These are phyloP conservation scores for Morpho helenor DNA, from an alignment of 2,888 invertebrate species.

Conservation along the genomic window DNA sequence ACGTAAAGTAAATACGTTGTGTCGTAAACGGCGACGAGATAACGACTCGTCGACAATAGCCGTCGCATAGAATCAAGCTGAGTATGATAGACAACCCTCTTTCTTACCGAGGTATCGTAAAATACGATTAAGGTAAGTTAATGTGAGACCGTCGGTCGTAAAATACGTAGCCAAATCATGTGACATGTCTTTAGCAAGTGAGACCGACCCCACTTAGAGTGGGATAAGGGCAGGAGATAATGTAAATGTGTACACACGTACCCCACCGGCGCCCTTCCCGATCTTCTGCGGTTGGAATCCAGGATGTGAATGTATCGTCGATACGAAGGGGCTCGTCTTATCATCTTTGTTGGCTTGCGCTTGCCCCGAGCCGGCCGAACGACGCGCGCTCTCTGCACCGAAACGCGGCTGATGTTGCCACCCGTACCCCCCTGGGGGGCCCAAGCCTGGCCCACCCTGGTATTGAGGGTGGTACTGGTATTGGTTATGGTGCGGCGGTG, in stretches of 20 bases:
- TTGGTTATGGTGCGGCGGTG: constrained; percentile 77
- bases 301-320: constrained; percentile 93
- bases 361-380: constrained; percentile 45
- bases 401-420: constrained; percentile 66
- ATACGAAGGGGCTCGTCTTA: constrained; percentile 91
- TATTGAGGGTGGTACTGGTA: constrained; percentile 77
- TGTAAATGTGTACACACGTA: constrained; percentile 44
- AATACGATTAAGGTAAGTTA: too few relatives aligned
- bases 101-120: too few relatives aligned
- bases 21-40: too few relatives aligned
- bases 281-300: constrained; percentile 96
- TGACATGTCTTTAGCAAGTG: too few relatives aligned
- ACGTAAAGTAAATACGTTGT: too few relatives aligned
- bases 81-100: too few relatives aligned
- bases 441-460: constrained; percentile 60
- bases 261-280: constrained; percentile 84
- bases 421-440: constrained; percentile 42
- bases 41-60: too few relatives aligned
- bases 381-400: constrained; percentile 72
- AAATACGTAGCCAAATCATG: too few relatives aligned
- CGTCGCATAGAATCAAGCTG: too few relatives aligned
- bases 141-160: too few relatives aligned
- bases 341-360: constrained; percentile 72
- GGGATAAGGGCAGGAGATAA: too few relatives aligned
- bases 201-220: too few relatives aligned